These are phyloP conservation scores for Arenicola marina DNA, from an alignment of 2,888 invertebrate species.

Conservation along the genomic window DNA sequence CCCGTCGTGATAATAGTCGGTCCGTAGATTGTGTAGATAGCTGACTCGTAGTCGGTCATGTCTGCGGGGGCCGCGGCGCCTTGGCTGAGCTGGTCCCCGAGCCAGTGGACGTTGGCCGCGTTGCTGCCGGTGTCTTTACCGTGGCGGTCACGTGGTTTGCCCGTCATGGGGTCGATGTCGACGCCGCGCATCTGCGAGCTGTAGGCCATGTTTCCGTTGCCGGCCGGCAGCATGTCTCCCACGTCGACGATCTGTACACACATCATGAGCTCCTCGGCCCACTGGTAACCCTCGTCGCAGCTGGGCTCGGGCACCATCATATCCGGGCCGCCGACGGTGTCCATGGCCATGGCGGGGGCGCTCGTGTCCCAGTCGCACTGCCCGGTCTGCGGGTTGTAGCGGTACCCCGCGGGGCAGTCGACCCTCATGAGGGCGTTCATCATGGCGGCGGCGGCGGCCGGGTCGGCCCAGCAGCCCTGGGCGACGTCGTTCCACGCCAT, in stretches of 20 bases:
- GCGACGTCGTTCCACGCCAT: not conserved
- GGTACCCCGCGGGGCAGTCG: not conserved
- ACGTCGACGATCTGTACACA: slow-evolving; percentile 10
- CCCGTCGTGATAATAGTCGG: too few relatives aligned
- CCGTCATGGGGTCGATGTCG: not conserved
- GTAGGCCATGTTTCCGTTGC: too few relatives aligned
- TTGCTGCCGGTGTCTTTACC: not conserved
- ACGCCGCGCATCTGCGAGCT: not conserved
- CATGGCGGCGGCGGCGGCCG: not conserved
- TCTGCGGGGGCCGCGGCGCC: too few relatives aligned
- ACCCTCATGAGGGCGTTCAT: not conserved
- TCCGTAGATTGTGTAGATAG: too few relatives aligned
- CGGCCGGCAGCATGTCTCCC: not conserved
- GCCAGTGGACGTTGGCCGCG: too few relatives aligned
- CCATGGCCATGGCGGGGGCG: not conserved
- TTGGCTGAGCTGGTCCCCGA: too few relatives aligned
- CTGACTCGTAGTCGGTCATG: too few relatives aligned
- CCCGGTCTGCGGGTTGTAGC: not conserved
- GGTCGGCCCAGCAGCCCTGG: not conserved
- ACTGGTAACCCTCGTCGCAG: slow-evolving; percentile 7
- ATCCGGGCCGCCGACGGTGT: not conserved
- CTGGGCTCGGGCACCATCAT: not conserved
- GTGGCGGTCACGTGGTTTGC: not conserved
- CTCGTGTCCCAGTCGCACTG: not conserved
- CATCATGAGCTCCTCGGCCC: slow-evolving; percentile 5